Base-by-base conservation (phyloP, 2,797 vertebrate species). In the Kryptopterus vitreolus region DNA sequence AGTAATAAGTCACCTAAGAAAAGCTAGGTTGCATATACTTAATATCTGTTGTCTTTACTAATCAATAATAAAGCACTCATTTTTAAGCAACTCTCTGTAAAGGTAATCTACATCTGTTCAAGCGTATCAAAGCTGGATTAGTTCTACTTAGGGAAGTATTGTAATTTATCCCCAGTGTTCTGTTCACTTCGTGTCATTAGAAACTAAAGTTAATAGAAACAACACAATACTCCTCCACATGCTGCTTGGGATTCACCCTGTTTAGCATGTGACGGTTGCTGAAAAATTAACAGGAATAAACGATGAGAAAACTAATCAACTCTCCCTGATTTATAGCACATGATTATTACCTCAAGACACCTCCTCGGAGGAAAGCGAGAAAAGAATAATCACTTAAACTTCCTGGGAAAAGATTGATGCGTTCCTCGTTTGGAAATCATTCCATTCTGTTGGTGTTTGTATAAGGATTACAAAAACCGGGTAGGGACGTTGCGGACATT, bases 221-320 rank as follows among this genome's bases (percentile, higher is more conserved):
- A 38, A 46, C 35, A n/a, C 29, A 24, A 9, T 57, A 43, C 31
- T 18, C 15, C 35, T 6, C 20, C 35, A 46, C 13, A 43, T 74
- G 71, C 31, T 73, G 33, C 71, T 43, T 58, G 22, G 33, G 71
- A 74, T 26, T 74, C 33, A 53, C 24, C n/a, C 71, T 43, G 53
- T 33, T 74, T 74, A 43, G 33, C 43, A 74, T 58, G 71, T 58
- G 9, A 58, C 43, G 22, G n/a, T 35, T 74, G 29, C 13, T 58
- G 55, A 74, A 74, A 58, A 58, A 74, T 74, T 53, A 74, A 33
- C 33, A 43, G 33, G 53, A 59, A 43, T 74, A 58, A 43, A 59
- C 43, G 35, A 74, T 59, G 53, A 74, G n/a, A 38, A 73, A 74
- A 74, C 71, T 74, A 74, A 74, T 74, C 35, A 74, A 74, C 71